Conservation (phyloP, 2,888 invertebrate genomes). For the Adineta ricciae region DNA sequence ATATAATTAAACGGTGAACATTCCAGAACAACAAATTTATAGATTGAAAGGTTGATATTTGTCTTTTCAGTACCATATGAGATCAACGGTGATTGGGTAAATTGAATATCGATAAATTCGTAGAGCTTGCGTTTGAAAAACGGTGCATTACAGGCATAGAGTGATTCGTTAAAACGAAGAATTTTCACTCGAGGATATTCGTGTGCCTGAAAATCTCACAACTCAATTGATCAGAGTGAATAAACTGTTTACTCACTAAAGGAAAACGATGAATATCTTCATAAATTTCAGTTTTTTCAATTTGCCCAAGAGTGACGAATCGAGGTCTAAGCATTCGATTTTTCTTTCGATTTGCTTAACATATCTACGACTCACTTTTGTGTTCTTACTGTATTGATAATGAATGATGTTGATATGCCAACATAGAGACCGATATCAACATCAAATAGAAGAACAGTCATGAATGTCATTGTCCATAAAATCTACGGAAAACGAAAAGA, state of each 20-base stretch:
- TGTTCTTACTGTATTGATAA: neutral
- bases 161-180: neutral
- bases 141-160: neutral
- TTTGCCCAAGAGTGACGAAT: neutral
- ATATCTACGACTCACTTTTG: neutral
- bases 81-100: neutral
- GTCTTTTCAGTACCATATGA: neutral
- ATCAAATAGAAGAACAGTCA: constrained; percentile 42
- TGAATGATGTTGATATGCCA: constrained; percentile 36
- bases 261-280: neutral
- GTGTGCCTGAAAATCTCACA: too few relatives aligned
- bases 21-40: neutral
- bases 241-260: neutral
- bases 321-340: neutral
- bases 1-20: neutral
- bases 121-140: neutral
- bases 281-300: neutral
- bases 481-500: constrained; percentile 38
- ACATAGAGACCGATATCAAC: constrained; percentile 44
- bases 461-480: constrained; percentile 43
- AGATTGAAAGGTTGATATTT: too few relatives aligned
- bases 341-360: neutral
- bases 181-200: too few relatives aligned
- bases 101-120: neutral
- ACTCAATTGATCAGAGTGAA: too few relatives aligned